Conservation (phyloP, 1,140 invertebrate species). For the Drosophila baimaii region DNA sequence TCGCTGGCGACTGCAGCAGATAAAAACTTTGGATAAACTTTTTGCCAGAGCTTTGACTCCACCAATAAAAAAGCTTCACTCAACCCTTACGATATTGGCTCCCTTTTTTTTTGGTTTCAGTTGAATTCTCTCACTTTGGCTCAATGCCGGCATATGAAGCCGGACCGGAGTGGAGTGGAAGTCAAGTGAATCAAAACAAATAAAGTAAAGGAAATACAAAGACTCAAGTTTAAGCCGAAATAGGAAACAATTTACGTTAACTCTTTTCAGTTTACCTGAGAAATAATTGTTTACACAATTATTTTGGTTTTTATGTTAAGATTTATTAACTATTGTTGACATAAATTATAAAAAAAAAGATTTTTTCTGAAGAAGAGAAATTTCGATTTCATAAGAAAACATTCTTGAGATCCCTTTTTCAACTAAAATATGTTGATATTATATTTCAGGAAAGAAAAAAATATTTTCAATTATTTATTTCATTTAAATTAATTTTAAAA, state of each 20-base stretch:
- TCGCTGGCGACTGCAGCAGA: slow-evolving; percentile 36
- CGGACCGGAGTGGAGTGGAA: slow-evolving; percentile 7
- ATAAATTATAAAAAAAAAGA: too few species aligned
- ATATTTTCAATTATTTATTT: background rate
- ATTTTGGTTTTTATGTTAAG: too few species aligned
- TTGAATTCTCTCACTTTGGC: slow-evolving; percentile 25
- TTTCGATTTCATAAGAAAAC: too few species aligned
- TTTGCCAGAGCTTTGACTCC: slow-evolving; percentile 57
- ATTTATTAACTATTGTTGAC: too few species aligned
- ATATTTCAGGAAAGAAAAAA: too few species aligned
- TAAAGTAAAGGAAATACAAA: slow-evolving; percentile 22
- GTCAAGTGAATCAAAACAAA: slow-evolving; percentile 20
- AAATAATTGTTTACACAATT: too few species aligned
- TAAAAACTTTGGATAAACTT: slow-evolving; percentile 50
- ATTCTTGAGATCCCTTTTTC: too few species aligned
- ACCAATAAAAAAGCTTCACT: slow-evolving; percentile 46
- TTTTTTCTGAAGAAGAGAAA: too few species aligned
- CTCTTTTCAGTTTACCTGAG: too few species aligned
- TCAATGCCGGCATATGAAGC: slow-evolving; percentile 59
- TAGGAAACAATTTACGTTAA: background rate
- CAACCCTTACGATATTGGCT: slow-evolving; percentile 47
- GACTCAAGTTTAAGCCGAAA: background rate
- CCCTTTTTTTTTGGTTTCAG: slow-evolving; percentile 23
- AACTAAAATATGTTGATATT: too few species aligned
- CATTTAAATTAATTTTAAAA: background rate